Base-by-base conservation (phyloP, 1,140 invertebrate species). In the Aphelinus atriplicis region DNA sequence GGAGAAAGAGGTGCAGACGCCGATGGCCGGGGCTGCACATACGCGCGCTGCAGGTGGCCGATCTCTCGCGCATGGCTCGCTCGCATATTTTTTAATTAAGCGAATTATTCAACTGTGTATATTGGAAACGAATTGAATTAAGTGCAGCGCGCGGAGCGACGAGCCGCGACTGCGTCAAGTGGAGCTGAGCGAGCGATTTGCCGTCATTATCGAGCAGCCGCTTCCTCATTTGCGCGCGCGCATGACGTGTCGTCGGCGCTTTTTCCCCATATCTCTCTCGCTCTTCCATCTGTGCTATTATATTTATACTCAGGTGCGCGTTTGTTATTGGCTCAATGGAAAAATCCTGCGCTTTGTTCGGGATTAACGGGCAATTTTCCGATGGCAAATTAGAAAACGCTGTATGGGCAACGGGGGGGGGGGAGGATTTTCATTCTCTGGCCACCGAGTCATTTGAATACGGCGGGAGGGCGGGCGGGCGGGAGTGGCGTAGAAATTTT, bases 101-200 rank as follows among this genome's bases (percentile, higher is more conserved):
- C 84, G 85, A 87, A 87, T 87, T 87, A 87, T 87, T 87, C 82
- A 86, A 87, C 86, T 87, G 86, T 85, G 26, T 26, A 26, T 26
- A 84, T 84, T 80, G 80, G 84, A 83, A 86, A 86, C 80, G 84
- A 84, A 84, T 86, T 83, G 84, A 85, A 86, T 86, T 85, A 86
- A 87, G 84, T 84, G 82, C 79, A 78, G 26, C 78, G 75, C 65
- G 43, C 7, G 5, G 47, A n/a, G 43, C 48, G 2, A 55, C 75
- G 75, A 79, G 76, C 80, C 76, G 78, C 26, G 67, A 71, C 78
- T 60, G 79, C 78, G 80, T 80, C 78, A 80, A 80, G 78, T 82
- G 80, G 78, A 78, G 26, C 26, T 0, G 26, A 80, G 81, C 76
- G 82, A 77, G 80, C 83, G 84, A 84, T 85, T 86, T 81, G 80